phyloP scores from a whole-genome alignment of 2,888 invertebrate genomes.

The Torymus tubicola region DNA sequence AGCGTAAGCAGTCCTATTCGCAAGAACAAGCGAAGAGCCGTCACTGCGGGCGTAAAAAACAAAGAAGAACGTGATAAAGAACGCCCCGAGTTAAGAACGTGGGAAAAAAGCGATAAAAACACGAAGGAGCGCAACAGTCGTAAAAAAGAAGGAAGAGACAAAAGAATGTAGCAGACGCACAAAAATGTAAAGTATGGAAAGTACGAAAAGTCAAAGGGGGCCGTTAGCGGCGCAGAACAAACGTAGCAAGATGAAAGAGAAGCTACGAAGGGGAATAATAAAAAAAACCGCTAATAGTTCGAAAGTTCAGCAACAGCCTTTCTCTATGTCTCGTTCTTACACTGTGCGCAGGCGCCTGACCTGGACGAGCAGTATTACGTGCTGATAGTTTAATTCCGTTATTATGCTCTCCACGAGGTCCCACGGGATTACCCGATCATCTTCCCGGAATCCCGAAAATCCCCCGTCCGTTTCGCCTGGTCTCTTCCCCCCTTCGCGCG shows the following conservation, averaged over 20 bases:
- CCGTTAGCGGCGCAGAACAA: conserved; percentile 39
- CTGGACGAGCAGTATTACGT: conserved; percentile 58
- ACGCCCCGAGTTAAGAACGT: conserved; percentile 12
- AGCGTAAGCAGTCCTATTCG: no score
- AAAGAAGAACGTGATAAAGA: background rate
- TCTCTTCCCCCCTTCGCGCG: background rate
- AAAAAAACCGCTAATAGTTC: conserved; percentile 18
- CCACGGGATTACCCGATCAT: conserved; percentile 58
- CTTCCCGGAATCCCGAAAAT: conserved; percentile 56
- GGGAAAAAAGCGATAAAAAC: conserved; percentile 36
- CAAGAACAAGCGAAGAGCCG: no score
- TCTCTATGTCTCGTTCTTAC: no score
- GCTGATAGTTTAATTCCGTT: conserved; percentile 64
- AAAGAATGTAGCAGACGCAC: conserved; percentile 4
- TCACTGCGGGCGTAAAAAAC: background rate
- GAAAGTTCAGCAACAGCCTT: conserved; percentile 39
- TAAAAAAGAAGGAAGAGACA: conserved; percentile 23
- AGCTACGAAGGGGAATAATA: conserved; percentile 6
- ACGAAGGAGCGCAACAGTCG: conserved; percentile 21
- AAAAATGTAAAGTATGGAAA: conserved; percentile 31
- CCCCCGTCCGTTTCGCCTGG: conserved; percentile 25
- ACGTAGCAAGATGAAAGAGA: conserved; percentile 8
- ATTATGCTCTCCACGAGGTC: conserved; percentile 62
- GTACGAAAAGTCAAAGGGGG: conserved; percentile 27
- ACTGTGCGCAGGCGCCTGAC: background rate